Base-by-base conservation (phyloP, 2,113 vertebrate species). In the Quiscalus mexicanus region DNA sequence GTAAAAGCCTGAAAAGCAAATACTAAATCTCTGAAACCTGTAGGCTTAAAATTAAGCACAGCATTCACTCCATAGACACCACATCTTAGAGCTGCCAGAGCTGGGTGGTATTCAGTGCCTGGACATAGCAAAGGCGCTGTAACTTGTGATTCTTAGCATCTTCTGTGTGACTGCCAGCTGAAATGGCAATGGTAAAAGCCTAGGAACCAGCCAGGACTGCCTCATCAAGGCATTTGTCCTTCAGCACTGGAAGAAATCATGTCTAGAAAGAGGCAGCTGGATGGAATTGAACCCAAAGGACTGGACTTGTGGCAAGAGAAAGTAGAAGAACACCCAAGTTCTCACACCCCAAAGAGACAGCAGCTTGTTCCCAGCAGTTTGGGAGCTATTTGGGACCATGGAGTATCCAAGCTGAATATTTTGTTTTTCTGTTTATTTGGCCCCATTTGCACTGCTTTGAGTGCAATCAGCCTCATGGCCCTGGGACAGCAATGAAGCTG, bases 1-100 rank as follows among this genome's bases (percentile, higher is more conserved):
- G 19, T 35, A 81, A 86, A 94, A 95, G 58, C 10, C 56, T 84
- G 73, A 87, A 86, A 90, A 87, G 25, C 50, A 84, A 80, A 86
- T 17, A 47, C 30, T 31, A 53, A 80, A 83, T 19, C 17, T 69
- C 75, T 65, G 53, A 94, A 93, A 73, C 30, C 21, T 0, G 1
- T 21, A 16, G 19, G 22, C 20, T 71, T 77, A 41, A 83, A 90
- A 73, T 39, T 30, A 77, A 25, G 17, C 37, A n/a, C 13, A 59
- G 28, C 18, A 39, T 75, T 79, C 19, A 8, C 9, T 25, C 16
- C 5, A 17, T 0, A 53, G 33, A 33, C 21, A 41, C 17, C 35
- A 14, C 37, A 45, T 11, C 37, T 47, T 28, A 47, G 16, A 71
- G 16, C 22, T 62, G 11, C 6, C 14, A 15, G 59, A 58, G 10